Conservation (phyloP, 2,113 vertebrate genomes). For the Pituophis catenifer region DNA sequence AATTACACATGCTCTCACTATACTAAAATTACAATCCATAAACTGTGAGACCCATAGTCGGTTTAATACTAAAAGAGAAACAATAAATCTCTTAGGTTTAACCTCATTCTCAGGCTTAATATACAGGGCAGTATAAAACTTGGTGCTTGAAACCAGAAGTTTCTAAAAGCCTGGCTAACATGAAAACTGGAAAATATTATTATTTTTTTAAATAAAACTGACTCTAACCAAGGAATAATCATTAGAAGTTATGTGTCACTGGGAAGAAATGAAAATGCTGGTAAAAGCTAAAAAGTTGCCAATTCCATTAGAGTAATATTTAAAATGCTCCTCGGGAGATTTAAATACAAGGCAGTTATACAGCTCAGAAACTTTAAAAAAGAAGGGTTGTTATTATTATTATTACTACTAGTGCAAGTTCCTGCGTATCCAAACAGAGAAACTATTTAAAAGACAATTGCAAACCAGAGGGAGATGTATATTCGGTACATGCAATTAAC, state of each 20-base stretch:
- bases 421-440: neutral
- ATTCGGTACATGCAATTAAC: neutral
- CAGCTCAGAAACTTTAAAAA: neutral
- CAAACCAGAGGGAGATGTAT: neutral
- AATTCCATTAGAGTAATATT: conserved; percentile 35
- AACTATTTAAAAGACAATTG: neutral
- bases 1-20: too few species aligned
- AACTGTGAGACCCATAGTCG: too few species aligned
- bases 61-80: too few species aligned
- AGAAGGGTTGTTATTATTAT: neutral
- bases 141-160: neutral
- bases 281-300: conserved; percentile 21
- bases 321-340: neutral
- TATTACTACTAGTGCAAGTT: neutral
- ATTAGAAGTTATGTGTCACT: conserved; percentile 19
- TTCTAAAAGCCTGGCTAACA: conserved; percentile 2
- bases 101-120: neutral
- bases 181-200: conserved; percentile 19
- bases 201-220: neutral
- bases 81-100: neutral
- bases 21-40: too few species aligned
- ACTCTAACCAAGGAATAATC: conserved; percentile 26
- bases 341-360: conserved; percentile 2
- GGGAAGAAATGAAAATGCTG: conserved; percentile 10
- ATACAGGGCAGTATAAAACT: neutral